Conservation (phyloP, 64 coral and sea anemone genomes). For the Cladopsammia gracilis region DNA sequence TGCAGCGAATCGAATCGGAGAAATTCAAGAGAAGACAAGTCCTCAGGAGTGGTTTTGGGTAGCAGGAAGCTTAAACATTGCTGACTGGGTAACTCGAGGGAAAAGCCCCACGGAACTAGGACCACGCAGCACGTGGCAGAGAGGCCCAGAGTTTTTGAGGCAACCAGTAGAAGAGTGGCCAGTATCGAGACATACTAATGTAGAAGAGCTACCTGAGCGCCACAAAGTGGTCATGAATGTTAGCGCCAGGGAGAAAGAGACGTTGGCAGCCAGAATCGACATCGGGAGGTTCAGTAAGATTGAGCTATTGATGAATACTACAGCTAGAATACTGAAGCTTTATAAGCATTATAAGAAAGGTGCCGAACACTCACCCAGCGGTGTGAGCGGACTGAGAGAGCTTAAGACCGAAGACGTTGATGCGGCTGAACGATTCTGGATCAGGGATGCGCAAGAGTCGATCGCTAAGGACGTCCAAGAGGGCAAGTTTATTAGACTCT, state of each 20-base stretch:
- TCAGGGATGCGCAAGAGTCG: too few species aligned
- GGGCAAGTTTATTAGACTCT: slow-evolving; percentile 47
- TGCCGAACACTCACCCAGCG: slow-evolving; percentile 6
- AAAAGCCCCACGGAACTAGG: neutral
- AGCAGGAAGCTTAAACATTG: slow-evolving; percentile 1
- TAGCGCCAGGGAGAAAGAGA: neutral
- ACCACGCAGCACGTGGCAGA: neutral
- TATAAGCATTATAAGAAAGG: neutral
- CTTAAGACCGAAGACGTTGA: neutral
- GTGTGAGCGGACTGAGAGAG: slow-evolving; percentile 23
- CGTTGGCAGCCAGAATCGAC: neutral
- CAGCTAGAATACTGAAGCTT: slow-evolving; percentile 5
- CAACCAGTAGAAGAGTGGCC: slow-evolving; percentile 15
- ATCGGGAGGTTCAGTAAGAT: neutral
- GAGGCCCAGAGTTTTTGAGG: slow-evolving; percentile 27
- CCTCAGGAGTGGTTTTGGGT: neutral
- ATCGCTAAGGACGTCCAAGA: slow-evolving; percentile 22
- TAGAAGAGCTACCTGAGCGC: neutral
- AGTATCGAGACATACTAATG: neutral
- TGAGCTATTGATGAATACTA: slow-evolving; percentile 6
- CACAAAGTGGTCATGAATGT: neutral
- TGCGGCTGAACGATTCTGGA: slow-evolving; percentile 33
- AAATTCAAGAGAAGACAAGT: neutral
- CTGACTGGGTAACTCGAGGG: neutral
- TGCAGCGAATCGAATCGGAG: neutral